Evolutionary conservation across 1,140 invertebrate genomes (phyloP), one percentile per base, ranked within the genome.

Genomic region (Drosophila pruinosa): DNA sequence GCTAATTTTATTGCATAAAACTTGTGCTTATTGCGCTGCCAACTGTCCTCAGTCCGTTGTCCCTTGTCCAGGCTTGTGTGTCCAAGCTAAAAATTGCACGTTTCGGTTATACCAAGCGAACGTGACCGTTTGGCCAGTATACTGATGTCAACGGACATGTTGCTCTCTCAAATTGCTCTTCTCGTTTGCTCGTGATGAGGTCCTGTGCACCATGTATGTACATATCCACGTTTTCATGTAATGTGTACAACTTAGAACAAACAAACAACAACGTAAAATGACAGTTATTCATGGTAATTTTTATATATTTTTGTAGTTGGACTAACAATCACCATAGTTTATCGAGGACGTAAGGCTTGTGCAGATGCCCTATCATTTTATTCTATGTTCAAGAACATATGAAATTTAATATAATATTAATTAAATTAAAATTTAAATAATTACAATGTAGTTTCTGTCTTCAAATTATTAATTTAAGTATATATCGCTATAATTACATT

Each of bases 1-100:
- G 77, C 81, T 86, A 86, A 86, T 86, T 86, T 86, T 88, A 86
- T 86, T 88, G 74, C 81, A 86, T 75, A 81, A 78, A 88, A 88
- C 82, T 86, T 81, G 82, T 78, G 82, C 81, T 86, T 75, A 88
- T 86, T 86, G 78, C 69, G 54, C 58, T 56, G 48, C n/a, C 53
- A 65, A 64, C 50, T 70, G 58, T 69, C 58, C 34, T 14, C 14
- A 26, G 15, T 43, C 36, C 56, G 0, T 8, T 8, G 38, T 36
- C 36, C 12, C 15, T 52, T 24, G 28, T 43, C 36, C 17, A 6
- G 10, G 22, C 28, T 24, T 48, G 57, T 59, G 57, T 59, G 38
- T 50, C 38, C 47, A 57, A 61, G 50, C 47, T 52, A 75, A 80
- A 77, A 81, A 88, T 74, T 88, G 78, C 81, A 86, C 81, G 81